Percentiles rank a stretch among this genome's conserved stretches.
phyloP scores from a whole-genome alignment of 1,140 invertebrate species.

The Lysiphlebus fabarum region DNA sequence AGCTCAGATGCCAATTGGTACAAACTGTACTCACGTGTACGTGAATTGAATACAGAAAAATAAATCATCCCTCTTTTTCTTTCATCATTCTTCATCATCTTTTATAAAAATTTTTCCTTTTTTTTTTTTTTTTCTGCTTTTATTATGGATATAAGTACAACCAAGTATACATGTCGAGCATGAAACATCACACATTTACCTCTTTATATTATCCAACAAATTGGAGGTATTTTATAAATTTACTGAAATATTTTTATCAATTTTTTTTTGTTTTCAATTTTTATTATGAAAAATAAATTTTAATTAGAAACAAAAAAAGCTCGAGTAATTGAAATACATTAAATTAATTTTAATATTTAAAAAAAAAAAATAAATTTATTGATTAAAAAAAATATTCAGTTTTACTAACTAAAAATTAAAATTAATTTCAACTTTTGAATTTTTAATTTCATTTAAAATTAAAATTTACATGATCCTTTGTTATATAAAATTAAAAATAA shows the following conservation, averaged over 20 bases:
- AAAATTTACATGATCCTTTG: no score
- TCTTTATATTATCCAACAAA: conserved; percentile 21
- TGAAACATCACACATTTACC: conserved; percentile 18
- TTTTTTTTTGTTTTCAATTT: neutral
- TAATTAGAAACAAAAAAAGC: neutral
- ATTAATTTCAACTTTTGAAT: no score
- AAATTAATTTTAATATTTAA: no score
- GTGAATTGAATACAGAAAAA: conserved; percentile 11
- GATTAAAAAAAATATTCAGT: no score
- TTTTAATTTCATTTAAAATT: no score
- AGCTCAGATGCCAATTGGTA: conserved; percentile 6
- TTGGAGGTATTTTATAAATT: conserved; percentile 10
- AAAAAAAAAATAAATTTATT: no score
- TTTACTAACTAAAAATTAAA: no score
- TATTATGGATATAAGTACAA: conserved; percentile 12
- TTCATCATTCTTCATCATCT: neutral
- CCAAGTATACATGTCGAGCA: conserved; percentile 17
- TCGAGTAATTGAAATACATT: no score
- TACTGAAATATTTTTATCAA: neutral
- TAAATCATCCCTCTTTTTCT: neutral
- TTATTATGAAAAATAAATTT: neutral
- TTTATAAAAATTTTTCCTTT: conserved; percentile 1
- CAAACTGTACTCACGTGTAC: neutral
- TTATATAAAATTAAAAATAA: no score
- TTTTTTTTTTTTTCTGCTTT: conserved; percentile 15